These are phyloP conservation scores for Nowickia ferox DNA, from an alignment of 2,888 invertebrate species.

Conservation along the genomic window DNA sequence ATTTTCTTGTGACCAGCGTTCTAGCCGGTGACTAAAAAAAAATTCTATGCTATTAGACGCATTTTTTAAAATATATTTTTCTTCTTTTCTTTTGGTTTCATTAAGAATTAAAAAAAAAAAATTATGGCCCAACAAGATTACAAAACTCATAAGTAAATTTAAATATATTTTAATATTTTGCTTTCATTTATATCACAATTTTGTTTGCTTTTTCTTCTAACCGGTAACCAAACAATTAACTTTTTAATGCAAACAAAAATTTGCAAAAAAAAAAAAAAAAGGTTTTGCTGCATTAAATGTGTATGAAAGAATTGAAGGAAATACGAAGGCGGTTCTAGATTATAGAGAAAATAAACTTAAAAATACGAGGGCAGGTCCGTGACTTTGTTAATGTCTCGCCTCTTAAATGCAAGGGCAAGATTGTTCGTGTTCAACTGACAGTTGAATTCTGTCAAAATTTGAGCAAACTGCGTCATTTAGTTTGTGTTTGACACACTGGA, in stretches of 20 bases:
- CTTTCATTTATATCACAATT: conserved; percentile 29
- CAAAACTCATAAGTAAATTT: not conserved
- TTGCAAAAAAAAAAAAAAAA: not conserved
- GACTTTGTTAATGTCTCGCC: no score
- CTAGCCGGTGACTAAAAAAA: conserved; percentile 45
- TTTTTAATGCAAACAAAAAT: not conserved
- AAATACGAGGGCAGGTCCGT: no score
- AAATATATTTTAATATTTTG: conserved; percentile 10
- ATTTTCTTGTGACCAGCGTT: not conserved
- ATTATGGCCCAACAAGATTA: not conserved
- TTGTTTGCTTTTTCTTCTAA: not conserved
- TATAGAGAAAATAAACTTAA: no score
- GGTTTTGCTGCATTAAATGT: no score
- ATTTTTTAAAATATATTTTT: conserved; percentile 6
- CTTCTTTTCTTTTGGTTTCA: not conserved
- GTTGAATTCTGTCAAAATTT: no score
- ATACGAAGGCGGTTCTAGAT: not conserved
- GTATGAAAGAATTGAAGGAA: not conserved
- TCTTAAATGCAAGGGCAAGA: no score
- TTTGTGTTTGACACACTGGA: no score
- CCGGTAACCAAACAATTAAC: not conserved
- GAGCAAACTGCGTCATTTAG: no score
- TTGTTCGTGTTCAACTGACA: no score
- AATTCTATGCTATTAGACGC: conserved; percentile 18
- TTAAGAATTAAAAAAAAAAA: conserved; percentile 4